Base-by-base conservation (phyloP, 2,113 vertebrate species). In the Catharus minimus region DNA sequence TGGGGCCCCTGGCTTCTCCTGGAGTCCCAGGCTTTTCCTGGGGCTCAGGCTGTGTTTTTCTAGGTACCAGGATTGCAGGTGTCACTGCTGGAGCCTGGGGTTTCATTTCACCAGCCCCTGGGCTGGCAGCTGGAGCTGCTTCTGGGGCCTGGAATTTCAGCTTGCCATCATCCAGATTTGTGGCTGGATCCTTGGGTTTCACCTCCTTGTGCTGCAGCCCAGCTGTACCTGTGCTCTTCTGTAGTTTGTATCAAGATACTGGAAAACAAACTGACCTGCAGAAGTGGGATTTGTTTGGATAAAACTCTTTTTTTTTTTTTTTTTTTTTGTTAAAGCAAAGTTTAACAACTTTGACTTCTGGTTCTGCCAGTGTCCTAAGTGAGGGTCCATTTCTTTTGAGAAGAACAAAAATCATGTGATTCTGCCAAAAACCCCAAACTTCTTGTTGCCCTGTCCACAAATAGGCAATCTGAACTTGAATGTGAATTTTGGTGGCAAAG, bases 401-500 rank as follows among this genome's bases (percentile, higher is more conserved):
- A 95, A 92, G 90, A 91, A 92, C 60, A 88, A 79, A 95, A 89
- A 21, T 3, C 61, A 65, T 69, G 84, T 95, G 85, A 86, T 92
- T 95, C 94, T 95, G 95, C 95, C 96, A 95, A 95, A 97, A 27
- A 0, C 3, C 43, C 47, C 56, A 81, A 75, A 82, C 49, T 69
- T 82, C 32, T 60, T 24, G 6, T 94, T 87, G 55, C 71, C 92
- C 89, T 94, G 84, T 94, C 90, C 85, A 92, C 93, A 88, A 36
- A 88, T 92, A 89, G 86, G 85, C 75, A 33, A 89, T 85, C 76
- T 87, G 87, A 92, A 95, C 83, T 81, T 72, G 95, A 95, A 97
- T 94, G 95, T 96, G 94, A 95, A 93, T 95, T 95, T 69, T 90
- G 88, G 76, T 91, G 89, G 94, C 86, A 87, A 90, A 95, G 69